Base-by-base conservation (phyloP, 2,888 invertebrate genomes). In the Dicycla oo region DNA sequence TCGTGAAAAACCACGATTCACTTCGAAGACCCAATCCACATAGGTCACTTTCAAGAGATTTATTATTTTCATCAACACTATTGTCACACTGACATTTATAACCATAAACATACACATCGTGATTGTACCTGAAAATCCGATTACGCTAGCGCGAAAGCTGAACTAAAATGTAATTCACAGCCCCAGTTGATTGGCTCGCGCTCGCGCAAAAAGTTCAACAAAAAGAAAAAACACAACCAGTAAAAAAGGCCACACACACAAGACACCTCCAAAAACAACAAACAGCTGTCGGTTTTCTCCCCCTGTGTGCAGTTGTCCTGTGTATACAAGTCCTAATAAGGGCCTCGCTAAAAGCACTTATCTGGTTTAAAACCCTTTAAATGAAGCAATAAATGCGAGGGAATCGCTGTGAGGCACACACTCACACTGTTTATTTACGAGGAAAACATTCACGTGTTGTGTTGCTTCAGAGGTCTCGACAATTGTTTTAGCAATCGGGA, bases 341-440 rank as follows among this genome's bases (percentile, higher is more conserved):
- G 85, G 85, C 85, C 74, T 72, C 86, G 89, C 87, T 90, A 87
- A 91, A 91, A 92, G 91, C 92, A 91, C 91, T 94, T 93, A 93
- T 91, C 91, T 90, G 90, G 83, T 91, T 92, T 91, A 91, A 92
- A 94, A 90, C 92, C 93, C 91, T 91, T 90, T 90, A 92, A 93
- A 94, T 94, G 90, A 93, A 94, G 94, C 92, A 91, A 93, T 95
- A 92, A 93, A 93, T 89, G 90, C 77, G 88, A 81, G 66, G 65
- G 83, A 83, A 85, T 83, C 80, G 75, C 85, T 80, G 85, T 78
- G 78, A 78, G 83, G 80, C 82, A 86, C 83, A 86, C 84, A 86
- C 74, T 69, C 86, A 69, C 85, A 82, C 75, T 86, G 87, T 89
- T 86, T 87, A 85, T 87, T 86, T 81, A 82, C 83, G 79, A 60